phyloP scores from a whole-genome alignment of 2,888 invertebrate species.

The Platynereis dumerilii region DNA sequence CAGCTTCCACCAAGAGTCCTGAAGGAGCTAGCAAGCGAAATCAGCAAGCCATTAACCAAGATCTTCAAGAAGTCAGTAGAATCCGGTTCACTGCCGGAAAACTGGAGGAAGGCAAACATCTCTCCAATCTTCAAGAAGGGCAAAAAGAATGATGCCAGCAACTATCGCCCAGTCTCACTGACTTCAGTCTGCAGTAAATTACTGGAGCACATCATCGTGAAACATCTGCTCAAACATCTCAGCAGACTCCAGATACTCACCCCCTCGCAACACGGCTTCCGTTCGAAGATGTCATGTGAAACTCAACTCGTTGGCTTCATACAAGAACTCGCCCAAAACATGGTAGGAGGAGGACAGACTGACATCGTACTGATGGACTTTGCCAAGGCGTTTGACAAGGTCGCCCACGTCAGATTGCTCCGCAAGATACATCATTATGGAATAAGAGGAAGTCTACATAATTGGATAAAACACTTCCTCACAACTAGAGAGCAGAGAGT shows the following conservation, averaged over 20 bases:
- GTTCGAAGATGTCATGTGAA: neutral
- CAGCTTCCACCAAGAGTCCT: no score
- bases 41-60: no score
- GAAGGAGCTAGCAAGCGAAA: no score
- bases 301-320: neutral
- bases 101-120: no score
- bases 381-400: neutral
- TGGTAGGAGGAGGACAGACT: neutral
- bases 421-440: neutral
- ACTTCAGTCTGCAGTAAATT: neutral
- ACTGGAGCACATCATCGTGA: neutral
- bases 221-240: neutral
- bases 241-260: neutral
- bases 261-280: neutral
- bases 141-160: no score
- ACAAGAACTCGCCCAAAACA: conserved; percentile 2
- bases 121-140: no score
- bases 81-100: no score
- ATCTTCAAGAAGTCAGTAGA: no score
- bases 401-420: neutral
- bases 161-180: no score
- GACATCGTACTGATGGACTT: neutral
- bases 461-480: no score
- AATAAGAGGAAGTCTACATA: neutral
- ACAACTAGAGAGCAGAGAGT: no score